Evolutionary conservation across 1,140 invertebrate species (phyloP), one percentile per base, ranked within the genome.

Genomic region (Macrotrachela quadricornifera): DNA sequence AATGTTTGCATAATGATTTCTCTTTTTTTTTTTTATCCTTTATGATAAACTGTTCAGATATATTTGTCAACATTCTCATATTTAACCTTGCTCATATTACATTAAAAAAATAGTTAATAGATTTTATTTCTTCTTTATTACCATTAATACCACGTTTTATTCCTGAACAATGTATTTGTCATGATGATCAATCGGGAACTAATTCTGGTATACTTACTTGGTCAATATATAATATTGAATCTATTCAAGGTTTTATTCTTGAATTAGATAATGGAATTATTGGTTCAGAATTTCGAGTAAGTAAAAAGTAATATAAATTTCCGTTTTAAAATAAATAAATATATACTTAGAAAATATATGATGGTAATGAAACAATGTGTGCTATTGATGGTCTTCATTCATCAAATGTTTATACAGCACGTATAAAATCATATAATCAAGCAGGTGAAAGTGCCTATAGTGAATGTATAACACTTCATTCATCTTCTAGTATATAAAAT

Each of bases 361-460:
- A 85, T 64, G 91, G 91, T n/a, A 80, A 82, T 58, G 88, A 97
- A 67, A 88, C 84, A 36, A 88, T 94, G 59, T 95, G 90, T 70
- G 94, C 88, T 6, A 83, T 97, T 39, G 88, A 95, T 70, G 91
- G 91, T 1, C 77, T 97, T 38, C 95, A 72, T 95, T 95, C 75
- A 85, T 94, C 71, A 30, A 90, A 84, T 47, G 76, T 66, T 8
- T 96, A 96, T 74, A 87, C 88, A 65, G 88, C 87, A n/a, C 75
- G 91, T 51, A 86, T 96, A 40, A 90, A 91, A 68, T 86, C 87
- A 12, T 91, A 90, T 73, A 96, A 95, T 71, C 83, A 81, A 57
- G 83, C 85, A 14, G 90, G 91, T 1, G 86, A 91, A 70, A 86
- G 87, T 55, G 79, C 81, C 55, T 95, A 94, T 74, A 91, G 86